phyloP scores from a whole-genome alignment of 1,140 invertebrate genomes.

The Arctopsyche grandis region DNA sequence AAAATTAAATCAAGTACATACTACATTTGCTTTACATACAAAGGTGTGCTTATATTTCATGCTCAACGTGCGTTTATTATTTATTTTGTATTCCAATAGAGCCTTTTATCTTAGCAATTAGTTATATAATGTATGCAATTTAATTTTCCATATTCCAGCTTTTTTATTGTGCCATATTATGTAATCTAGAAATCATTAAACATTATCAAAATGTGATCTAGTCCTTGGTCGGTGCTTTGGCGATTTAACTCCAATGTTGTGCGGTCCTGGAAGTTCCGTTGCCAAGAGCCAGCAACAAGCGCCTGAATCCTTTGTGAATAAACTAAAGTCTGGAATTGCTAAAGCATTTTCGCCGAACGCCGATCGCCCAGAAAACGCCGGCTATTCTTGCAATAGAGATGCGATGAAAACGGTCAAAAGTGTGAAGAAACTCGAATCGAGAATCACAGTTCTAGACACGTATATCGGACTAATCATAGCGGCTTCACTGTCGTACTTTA shows the following conservation, averaged over 20 bases:
- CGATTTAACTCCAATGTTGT: slow-evolving; percentile 59
- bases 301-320: background rate
- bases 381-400: background rate
- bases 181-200: background rate
- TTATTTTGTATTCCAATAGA: too few relatives aligned
- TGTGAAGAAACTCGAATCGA: slow-evolving; percentile 56
- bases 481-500: slow-evolving; percentile 62
- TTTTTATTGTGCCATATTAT: too few relatives aligned
- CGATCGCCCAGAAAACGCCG: background rate
- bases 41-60: too few relatives aligned
- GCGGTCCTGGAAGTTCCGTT: slow-evolving; percentile 35
- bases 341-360: background rate
- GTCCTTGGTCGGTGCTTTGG: slow-evolving; percentile 65
- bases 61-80: too few relatives aligned
- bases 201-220: slow-evolving; percentile 45
- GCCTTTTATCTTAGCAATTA: too few relatives aligned
- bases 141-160: too few relatives aligned
- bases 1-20: too few relatives aligned
- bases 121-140: too few relatives aligned
- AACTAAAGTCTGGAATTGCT: background rate
- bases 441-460: slow-evolving; percentile 60
- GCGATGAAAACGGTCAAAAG: slow-evolving; percentile 14
- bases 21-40: too few relatives aligned
- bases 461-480: slow-evolving; percentile 62
- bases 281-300: background rate